phyloP scores from a whole-genome alignment of 2,113 vertebrate species.

The Barnardius zonarius region DNA sequence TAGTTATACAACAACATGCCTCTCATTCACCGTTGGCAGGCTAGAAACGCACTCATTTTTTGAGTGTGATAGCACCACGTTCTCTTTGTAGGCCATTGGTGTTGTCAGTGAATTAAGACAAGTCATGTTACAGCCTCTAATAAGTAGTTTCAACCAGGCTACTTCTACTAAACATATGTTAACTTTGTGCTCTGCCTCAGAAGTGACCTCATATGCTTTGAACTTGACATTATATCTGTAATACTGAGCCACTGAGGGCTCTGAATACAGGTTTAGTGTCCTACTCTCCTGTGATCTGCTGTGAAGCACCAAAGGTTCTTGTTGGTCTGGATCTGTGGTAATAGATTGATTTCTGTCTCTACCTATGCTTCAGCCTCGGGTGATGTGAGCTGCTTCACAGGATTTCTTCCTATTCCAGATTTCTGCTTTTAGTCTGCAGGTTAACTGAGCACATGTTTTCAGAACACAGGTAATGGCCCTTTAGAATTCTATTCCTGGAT shows the following conservation, averaged over 20 bases:
- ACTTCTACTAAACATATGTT: not conserved
- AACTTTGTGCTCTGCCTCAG: not conserved
- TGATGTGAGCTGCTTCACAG: not conserved
- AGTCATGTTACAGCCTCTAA: not conserved
- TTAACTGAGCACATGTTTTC: not conserved
- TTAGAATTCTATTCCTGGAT: not conserved
- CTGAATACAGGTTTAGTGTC: not conserved
- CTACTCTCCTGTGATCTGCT: not conserved
- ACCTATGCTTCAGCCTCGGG: conserved; percentile 45
- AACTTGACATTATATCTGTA: not conserved
- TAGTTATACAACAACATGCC: conserved; percentile 15
- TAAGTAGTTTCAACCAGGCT: not conserved
- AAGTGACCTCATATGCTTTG: not conserved
- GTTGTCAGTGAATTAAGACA: not conserved
- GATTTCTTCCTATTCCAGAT: not conserved
- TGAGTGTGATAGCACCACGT: not conserved
- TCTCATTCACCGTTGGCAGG: not conserved
- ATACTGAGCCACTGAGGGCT: not conserved
- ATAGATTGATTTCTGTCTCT: not conserved
- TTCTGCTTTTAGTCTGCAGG: conserved; percentile 26
- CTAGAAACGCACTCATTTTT: not conserved
- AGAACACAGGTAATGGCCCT: not conserved
- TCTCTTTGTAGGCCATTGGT: not conserved
- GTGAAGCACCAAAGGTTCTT: conserved; percentile 42
- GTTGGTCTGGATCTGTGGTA: not conserved